Evolutionary conservation across 2,888 invertebrate genomes (phyloP), one percentile per base, ranked within the genome.

Genomic region (Tenthredo notha): DNA sequence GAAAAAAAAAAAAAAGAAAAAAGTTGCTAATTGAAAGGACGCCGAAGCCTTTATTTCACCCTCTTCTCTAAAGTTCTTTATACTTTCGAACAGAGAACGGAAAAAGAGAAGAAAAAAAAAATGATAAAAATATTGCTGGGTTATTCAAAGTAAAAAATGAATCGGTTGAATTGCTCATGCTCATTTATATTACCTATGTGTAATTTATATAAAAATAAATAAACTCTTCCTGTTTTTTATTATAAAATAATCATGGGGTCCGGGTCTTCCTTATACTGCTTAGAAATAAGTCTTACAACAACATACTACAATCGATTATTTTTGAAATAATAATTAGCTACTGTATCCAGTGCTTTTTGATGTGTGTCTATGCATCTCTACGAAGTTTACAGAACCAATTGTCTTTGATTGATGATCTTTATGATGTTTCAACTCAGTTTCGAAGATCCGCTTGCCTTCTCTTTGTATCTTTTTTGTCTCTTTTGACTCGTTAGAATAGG

Each of bases 1-100:
- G 54, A 2, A 2, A 2, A 33, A 33, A 2, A 18, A 50, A 54
- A 77, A 2, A 33, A 33, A 2, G 7, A 50, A 54, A 77, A 54
- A 77, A 77, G 54, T 50, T 33, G 40, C 77, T 77, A 77, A 77
- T 77, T 77, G 77, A 77, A 77, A 77, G 40, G 33, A 47, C 29
- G 50, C 74, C 43, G 74, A 25, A 47, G n/a, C 70, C 21, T n/a
- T n/a, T n/a, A n/a, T n/a, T n/a, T n/a, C n/a, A n/a, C n/a, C n/a
- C n/a, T n/a, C n/a, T n/a, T n/a, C n/a, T n/a, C n/a, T n/a, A n/a
- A n/a, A n/a, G n/a, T n/a, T n/a, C n/a, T n/a, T n/a, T n/a, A n/a
- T n/a, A n/a, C n/a, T n/a, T n/a, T n/a, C n/a, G n/a, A n/a, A n/a
- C n/a, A n/a, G n/a, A n/a, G n/a, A n/a, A n/a, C n/a, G n/a, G n/a